Percentiles rank a stretch among this genome's conserved stretches.
Conservation (phyloP, 2,113 vertebrate genomes). For the Nannobrachium achirus region DNA sequence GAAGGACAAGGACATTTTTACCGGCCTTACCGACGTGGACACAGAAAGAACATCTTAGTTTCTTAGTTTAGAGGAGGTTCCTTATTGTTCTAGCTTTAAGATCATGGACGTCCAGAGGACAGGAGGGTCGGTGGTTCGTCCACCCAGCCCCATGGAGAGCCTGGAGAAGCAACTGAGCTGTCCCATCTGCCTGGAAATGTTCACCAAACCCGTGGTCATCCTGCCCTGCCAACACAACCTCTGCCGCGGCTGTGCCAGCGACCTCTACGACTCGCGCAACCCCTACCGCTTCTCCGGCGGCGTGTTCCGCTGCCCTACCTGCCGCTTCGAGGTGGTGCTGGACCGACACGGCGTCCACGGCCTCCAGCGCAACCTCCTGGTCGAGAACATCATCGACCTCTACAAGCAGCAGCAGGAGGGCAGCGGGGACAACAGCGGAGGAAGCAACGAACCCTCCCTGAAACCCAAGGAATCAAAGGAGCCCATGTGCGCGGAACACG, state of each 20-base stretch:
- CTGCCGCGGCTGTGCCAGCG: constrained; percentile 93
- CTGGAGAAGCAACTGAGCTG: constrained; percentile 97
- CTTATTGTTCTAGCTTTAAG: neutral
- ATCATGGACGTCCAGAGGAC: constrained; percentile 81
- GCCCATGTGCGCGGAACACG: constrained; percentile 93
- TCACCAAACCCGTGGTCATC: constrained; percentile 97
- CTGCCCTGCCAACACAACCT: constrained; percentile 98
- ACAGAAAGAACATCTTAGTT: constrained; percentile 5
- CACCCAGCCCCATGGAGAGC: constrained; percentile 87
- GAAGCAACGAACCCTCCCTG: constrained; percentile 69
- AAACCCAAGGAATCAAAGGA: constrained; percentile 86
- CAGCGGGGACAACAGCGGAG: constrained; percentile 11
- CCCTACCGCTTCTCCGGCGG: constrained; percentile 86
- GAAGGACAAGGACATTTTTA: constrained; percentile 9
- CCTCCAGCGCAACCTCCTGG: constrained; percentile 93
- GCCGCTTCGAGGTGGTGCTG: constrained; percentile 95
- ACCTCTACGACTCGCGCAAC: constrained; percentile 88
- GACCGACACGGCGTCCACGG: constrained; percentile 96
- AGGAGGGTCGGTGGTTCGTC: constrained; percentile 72
- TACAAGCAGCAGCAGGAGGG: constrained; percentile 89
- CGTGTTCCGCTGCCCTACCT: constrained; percentile 93
- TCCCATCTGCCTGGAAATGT: constrained; percentile 98
- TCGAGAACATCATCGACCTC: constrained; percentile 98
- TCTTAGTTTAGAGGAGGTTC: neutral
- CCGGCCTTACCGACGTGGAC: neutral